These are phyloP conservation scores for Pantherophis alleghaniensis DNA, from an alignment of 2,797 vertebrate genomes.

Conservation along the genomic window DNA sequence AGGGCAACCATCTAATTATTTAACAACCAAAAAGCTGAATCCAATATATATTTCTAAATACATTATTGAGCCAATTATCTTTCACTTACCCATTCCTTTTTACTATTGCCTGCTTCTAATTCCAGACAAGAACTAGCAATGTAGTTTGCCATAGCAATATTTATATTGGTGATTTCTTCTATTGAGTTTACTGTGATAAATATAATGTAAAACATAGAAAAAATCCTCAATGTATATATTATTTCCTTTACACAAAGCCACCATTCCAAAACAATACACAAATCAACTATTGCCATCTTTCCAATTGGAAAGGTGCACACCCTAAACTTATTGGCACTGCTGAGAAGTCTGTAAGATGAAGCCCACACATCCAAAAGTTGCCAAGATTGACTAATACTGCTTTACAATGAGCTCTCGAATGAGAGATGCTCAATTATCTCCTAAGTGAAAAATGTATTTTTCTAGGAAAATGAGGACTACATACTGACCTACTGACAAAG, in stretches of 20 bases:
- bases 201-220: background rate
- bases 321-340: background rate
- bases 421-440: background rate
- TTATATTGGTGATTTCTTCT: background rate
- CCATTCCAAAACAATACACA: background rate
- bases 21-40: background rate
- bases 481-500: background rate
- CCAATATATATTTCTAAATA: background rate
- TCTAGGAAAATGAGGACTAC: background rate
- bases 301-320: background rate
- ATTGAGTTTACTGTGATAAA: background rate
- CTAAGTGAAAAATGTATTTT: background rate
- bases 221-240: background rate
- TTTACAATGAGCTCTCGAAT: background rate
- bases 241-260: background rate
- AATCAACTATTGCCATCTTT: background rate
- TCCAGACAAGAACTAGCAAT: background rate
- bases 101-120: background rate
- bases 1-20: background rate
- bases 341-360: background rate
- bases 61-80: background rate
- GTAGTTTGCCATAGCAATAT: background rate
- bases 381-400: background rate
- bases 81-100: background rate
- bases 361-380: background rate